phyloP scores from a whole-genome alignment of 2,888 invertebrate species.

The Scaptomyza tumidula region DNA sequence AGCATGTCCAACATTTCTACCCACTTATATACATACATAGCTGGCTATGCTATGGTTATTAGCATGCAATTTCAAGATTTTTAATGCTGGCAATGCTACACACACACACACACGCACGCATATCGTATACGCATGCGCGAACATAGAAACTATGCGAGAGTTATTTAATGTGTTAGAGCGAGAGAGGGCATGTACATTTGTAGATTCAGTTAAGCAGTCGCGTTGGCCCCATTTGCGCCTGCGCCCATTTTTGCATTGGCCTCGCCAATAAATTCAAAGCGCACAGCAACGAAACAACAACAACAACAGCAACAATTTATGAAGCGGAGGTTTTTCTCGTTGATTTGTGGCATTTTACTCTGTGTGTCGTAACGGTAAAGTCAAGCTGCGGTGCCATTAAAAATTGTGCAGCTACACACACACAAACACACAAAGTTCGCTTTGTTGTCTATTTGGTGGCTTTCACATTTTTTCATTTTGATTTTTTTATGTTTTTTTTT shows the following conservation, averaged over 20 bases:
- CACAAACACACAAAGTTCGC: slow-evolving; percentile 4
- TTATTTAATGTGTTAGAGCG: slow-evolving; percentile 2
- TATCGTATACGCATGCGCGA: slow-evolving; percentile 9
- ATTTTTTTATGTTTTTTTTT: background rate
- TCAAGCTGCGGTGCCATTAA: slow-evolving; percentile 56
- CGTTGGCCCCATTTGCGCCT: slow-evolving; percentile 49
- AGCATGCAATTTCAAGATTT: slow-evolving; percentile 75
- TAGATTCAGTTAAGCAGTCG: slow-evolving; percentile 18
- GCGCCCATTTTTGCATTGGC: slow-evolving; percentile 46
- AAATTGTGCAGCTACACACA: slow-evolving; percentile 52
- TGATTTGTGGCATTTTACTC: slow-evolving; percentile 54
- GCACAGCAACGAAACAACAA: slow-evolving; percentile 20
- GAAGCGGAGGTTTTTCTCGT: slow-evolving; percentile 43
- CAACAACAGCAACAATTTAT: slow-evolving; percentile 56
- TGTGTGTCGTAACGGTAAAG: slow-evolving; percentile 59
- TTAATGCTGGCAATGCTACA: slow-evolving; percentile 67
- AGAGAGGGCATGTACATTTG: slow-evolving; percentile 1
- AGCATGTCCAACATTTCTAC: slow-evolving; percentile 77
- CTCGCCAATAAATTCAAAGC: slow-evolving; percentile 62
- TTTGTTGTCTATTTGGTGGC: slow-evolving; percentile 53
- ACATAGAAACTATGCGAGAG: slow-evolving; percentile 18
- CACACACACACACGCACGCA: slow-evolving; percentile 12
- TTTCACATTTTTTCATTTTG: slow-evolving; percentile 51
- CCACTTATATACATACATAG: slow-evolving; percentile 60
- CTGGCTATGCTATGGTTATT: slow-evolving; percentile 67